Evolutionary conservation across 2,888 invertebrate genomes (phyloP), one percentile per base, ranked within the genome.

Genomic region (Fabriciana adippe): DNA sequence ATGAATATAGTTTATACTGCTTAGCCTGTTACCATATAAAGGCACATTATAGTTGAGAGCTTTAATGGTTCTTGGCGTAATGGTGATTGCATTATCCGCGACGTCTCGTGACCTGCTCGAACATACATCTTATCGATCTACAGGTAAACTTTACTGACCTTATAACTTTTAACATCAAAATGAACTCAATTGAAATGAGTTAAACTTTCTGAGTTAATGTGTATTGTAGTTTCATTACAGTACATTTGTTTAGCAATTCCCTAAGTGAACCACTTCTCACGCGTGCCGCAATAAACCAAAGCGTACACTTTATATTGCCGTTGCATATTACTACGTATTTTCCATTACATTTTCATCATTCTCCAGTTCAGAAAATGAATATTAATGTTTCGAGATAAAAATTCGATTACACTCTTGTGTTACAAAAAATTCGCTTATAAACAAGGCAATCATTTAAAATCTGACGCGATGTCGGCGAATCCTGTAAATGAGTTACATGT

Each of bases 11-110:
- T 65, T 86, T 82, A 82, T 79, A 74, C 79, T 80, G 79, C 78
- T 80, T 80, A 83, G 78, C 79, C 75, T 73, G 77, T 79, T 75
- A 74, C 78, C 76, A 70, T 78, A 75, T 78, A 77, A 74, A 79
- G 79, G 72, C 71, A 45, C 47, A 75, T 79, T 75, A 79, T 79
- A 80, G 80, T 79, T 79, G 76, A 79, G 74, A 74, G 75, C 75
- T 76, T 78, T 59, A 78, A 79, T 78, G 72, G 75, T 74, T 67
- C 67, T 74, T 74, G 75, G 72, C 71, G 70, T 70, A 73, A 72
- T 72, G 67, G 70, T 71, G 73, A 75, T 72, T 73, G 74, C 76
- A 76, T 80, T 80, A 79, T 76, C 72, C 71, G 71, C 69, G 74
- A 70, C 71, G 71, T 68, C 67, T 74, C 72, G 69, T 72, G 70